Percentiles rank a stretch among this genome's conserved stretches.
Evolutionary conservation across 2,888 invertebrate genomes (phyloP).

Genomic region (Brachypalpus laphriformis): DNA sequence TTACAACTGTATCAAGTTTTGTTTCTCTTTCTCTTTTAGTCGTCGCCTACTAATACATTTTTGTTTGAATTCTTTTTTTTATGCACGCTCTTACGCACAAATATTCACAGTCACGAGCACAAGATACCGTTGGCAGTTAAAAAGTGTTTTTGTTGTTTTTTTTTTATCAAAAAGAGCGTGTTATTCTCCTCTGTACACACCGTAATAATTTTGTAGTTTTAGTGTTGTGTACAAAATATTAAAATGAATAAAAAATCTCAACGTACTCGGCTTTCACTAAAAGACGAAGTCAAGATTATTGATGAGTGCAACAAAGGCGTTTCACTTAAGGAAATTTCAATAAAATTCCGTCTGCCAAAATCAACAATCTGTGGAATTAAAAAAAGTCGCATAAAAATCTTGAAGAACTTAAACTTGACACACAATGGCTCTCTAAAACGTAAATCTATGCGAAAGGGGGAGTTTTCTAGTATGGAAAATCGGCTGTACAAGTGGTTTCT

Average conservation of each 20-base stretch:
- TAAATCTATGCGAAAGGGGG: too few species aligned
- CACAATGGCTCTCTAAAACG: too few species aligned
- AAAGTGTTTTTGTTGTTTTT: too few species aligned
- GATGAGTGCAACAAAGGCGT: constrained; percentile 44
- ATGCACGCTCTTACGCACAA: not conserved
- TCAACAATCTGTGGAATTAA: not conserved
- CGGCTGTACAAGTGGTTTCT: too few species aligned
- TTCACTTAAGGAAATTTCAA: not conserved
- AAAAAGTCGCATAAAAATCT: too few species aligned
- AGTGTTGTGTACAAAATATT: not conserved
- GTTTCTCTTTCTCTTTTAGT: not conserved
- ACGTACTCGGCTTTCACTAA: too few species aligned
- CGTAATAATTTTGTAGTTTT: too few species aligned
- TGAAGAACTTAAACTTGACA: too few species aligned
- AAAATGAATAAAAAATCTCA: constrained; percentile 56
- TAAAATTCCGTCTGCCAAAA: not conserved
- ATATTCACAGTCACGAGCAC: not conserved
- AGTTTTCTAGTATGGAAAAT: too few species aligned
- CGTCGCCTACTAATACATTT: too few species aligned
- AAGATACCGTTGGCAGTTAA: not conserved
- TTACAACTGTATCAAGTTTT: too few species aligned
- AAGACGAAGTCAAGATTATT: too few species aligned
- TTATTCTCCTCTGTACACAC: not conserved
- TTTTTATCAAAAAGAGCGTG: not conserved
- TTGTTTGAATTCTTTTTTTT: not conserved